These are phyloP conservation scores for Callaeas wilsoni DNA, from an alignment of 2,113 vertebrate species.

Conservation along the genomic window DNA sequence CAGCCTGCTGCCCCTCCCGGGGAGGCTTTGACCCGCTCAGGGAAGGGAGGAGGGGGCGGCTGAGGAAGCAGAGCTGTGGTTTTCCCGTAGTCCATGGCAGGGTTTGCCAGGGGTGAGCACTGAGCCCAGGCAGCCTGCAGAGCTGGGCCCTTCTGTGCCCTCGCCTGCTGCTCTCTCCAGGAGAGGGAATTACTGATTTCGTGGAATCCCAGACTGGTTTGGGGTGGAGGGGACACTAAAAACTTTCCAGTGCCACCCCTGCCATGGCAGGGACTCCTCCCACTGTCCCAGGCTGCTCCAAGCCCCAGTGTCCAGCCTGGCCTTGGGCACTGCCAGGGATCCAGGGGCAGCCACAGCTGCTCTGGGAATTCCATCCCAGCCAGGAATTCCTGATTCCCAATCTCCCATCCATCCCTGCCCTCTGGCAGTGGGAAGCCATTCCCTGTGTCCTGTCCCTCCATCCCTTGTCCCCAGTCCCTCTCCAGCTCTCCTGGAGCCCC, in stretches of 20 bases:
- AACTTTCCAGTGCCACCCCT: neutral
- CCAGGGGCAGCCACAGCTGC: neutral
- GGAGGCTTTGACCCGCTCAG: accelerated
- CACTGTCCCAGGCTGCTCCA: neutral
- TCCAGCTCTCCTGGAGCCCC: neutral
- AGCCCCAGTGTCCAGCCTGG: neutral
- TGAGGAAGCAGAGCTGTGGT: neutral
- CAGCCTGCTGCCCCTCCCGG: neutral
- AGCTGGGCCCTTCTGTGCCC: neutral
- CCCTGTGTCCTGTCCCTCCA: neutral
- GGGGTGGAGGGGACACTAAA: neutral
- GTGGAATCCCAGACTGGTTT: neutral
- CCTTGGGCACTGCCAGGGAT: neutral
- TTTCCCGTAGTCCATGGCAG: neutral
- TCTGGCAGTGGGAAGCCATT: neutral
- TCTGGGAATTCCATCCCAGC: neutral
- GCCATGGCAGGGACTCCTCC: neutral
- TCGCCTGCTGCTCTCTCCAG: neutral
- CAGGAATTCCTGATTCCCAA: neutral
- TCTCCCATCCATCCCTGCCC: neutral
- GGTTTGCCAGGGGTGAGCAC: neutral
- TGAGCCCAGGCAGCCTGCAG: neutral
- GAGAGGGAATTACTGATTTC: neutral
- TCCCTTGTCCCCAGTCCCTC: neutral
- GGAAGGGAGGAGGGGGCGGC: neutral